Percentiles rank a stretch among this genome's conserved stretches.
Evolutionary conservation across 1,140 invertebrate species (phyloP).

Genomic region (Drosophila malerkotliana): DNA sequence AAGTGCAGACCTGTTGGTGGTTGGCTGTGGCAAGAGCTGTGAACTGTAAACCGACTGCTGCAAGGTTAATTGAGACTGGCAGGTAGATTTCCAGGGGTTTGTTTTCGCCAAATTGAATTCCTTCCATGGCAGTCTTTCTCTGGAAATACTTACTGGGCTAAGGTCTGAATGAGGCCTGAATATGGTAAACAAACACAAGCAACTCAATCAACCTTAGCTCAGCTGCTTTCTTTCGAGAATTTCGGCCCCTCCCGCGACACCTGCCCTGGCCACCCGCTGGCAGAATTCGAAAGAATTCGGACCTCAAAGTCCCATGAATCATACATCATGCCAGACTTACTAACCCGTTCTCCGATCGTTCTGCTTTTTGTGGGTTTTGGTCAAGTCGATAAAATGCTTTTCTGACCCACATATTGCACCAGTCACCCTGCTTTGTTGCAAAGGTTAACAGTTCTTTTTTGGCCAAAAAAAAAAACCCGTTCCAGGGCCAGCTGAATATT

Average conservation of each 20-base stretch:
- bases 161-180: background rate
- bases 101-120: conserved; percentile 14
- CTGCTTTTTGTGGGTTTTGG: conserved; percentile 23
- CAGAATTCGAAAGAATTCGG: conserved; percentile 32
- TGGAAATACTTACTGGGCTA: background rate
- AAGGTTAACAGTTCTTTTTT: conserved; percentile 63
- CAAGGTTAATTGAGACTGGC: conserved; percentile 68
- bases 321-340: conserved; percentile 54
- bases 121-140: background rate
- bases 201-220: conserved; percentile 1
- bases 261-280: conserved; percentile 1
- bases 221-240: conserved; percentile 2
- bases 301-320: conserved; percentile 54
- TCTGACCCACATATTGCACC: conserved; percentile 67
- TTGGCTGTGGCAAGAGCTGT: conserved; percentile 28
- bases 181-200: background rate
- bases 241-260: background rate
- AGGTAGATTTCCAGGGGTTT: conserved; percentile 33
- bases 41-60: conserved; percentile 52
- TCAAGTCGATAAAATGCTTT: conserved; percentile 65
- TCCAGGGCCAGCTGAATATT: conserved; percentile 39
- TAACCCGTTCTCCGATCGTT: conserved; percentile 53
- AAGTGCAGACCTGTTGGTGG: conserved; percentile 37
- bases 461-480: conserved; percentile 43
- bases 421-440: conserved; percentile 23